phyloP scores from a whole-genome alignment of 2,888 invertebrate genomes.

The Lamellibrachia columna region DNA sequence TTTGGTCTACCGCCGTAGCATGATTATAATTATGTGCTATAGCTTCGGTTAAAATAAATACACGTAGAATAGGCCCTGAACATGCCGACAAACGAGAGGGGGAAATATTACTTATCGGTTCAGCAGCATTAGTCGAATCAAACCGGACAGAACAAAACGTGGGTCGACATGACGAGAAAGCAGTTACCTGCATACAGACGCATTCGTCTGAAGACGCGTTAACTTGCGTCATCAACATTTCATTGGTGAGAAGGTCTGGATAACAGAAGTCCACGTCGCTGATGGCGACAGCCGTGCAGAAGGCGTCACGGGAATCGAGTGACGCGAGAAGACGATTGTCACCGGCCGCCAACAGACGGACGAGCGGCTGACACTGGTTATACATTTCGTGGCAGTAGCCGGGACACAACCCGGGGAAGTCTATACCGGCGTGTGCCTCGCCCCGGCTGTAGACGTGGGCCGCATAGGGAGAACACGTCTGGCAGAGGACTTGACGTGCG shows the following conservation, averaged over 20 bases:
- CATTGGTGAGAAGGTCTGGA: conserved; percentile 53
- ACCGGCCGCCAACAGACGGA: conserved; percentile 42
- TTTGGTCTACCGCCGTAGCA: too few relatives aligned
- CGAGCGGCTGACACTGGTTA: conserved; percentile 45
- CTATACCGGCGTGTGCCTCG: conserved; percentile 39
- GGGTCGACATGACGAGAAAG: too few relatives aligned
- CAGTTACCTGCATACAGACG: conserved; percentile 51
- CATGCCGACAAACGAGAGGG: too few relatives aligned
- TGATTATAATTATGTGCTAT: too few relatives aligned
- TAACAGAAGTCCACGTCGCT: conserved; percentile 57
- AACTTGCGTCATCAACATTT: conserved; percentile 45
- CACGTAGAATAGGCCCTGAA: too few relatives aligned
- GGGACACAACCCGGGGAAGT: conserved; percentile 57
- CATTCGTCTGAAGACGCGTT: conserved; percentile 49
- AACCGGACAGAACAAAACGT: too few relatives aligned
- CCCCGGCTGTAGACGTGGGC: conserved; percentile 60
- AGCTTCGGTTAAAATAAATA: too few relatives aligned
- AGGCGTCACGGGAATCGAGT: conserved; percentile 35
- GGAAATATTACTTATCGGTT: too few relatives aligned
- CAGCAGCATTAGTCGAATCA: too few relatives aligned
- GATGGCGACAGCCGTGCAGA: conserved; percentile 47
- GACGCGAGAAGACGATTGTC: conserved; percentile 35
- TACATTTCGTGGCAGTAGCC: conserved; percentile 51
- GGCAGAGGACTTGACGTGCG: conserved; percentile 53
- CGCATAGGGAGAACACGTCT: conserved; percentile 60